Base-by-base conservation (phyloP, 92 coral and sea anemone genomes). In the Galaxea fascicularis region DNA sequence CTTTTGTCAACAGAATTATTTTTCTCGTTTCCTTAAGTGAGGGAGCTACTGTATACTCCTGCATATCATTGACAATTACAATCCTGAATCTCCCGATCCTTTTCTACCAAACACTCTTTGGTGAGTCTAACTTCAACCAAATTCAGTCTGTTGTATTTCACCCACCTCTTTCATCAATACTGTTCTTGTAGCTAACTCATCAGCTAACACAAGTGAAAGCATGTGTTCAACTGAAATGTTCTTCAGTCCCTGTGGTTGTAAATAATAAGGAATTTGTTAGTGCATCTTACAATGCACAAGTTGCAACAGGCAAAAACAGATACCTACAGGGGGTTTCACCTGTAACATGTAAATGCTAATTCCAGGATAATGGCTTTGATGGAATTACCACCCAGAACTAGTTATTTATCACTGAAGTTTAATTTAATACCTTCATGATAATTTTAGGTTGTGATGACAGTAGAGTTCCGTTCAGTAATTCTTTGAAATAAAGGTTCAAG, bases 121-220 rank as follows among this genome's bases (percentile, higher is more conserved):
- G 41, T 2, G 41, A 35, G 6, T 6, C 41, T 35, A 2, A n/a
- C 6, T 35, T 35, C 41, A 35, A 35, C 41, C 2, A 35, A 49
- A 49, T 10, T 49, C 15, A 49, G 14, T 10, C 3, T 10, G 15
- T 49, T 25, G 10, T 22, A 3, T 8, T 69, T 8, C 26, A 69
- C 41, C n/a, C 24, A 81, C 76, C 78, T 96, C 98, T 82, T 89
- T 95, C 92, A 96, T 90, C 26, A 85, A 84, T 15, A 96, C 92
- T 49, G 80, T 73, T 52, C 89, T 84, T 1, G 89, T 54, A 35
- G 75, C 65, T 4, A 84, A 47, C 60, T 68, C 68, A 73, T 81
- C 89, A 12, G 94, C 72, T 52, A 84, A 39, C 24, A 92, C 80
- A 44, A 85, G 24, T 53, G 92, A 28, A 18, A 96, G 65, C 25